Base-by-base conservation (phyloP, 1,140 invertebrate genomes). In the Leucophenga varia region DNA sequence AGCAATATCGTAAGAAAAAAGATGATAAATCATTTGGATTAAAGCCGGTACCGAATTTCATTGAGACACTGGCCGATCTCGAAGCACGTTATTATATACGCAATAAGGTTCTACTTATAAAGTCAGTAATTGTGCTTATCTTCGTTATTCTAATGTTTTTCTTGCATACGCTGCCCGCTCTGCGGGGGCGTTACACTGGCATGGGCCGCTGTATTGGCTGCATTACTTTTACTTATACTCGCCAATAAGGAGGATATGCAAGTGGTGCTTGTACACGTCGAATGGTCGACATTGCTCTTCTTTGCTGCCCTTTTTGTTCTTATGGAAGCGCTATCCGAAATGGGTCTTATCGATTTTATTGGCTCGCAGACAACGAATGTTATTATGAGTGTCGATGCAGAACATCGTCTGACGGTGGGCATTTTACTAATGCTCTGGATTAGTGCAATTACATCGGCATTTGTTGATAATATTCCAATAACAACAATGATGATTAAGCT, bases 401-500 rank as follows among this genome's bases (percentile, higher is more conserved):
- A 81, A 2, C 76, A 80, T 3, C 75, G 82, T 47, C 59, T 88
- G 2, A 72, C 80, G 0, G 82, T 86, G 0, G 83, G 85, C 2
- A 82, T 91, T 39, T 20, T 88, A 3, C 30, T 91, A 2, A 75
- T 91, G 43, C 55, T 89, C 1, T 90, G 88, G 87, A 32, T 90
- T 1, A 86, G 87, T 0, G 86, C 85, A 0, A 17, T 88, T 1
- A 81, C 83, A 0, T 87, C 87, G 2, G 83, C 86, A 7, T 84
- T 90, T 50, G 82, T 91, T 2, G 88, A 90, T 59, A 90, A 90
- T 57, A 84, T 91, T 32, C 86, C 88, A 0, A 81, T 90, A 13
- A 86, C 87, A 0, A 87, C 86, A 1, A 88, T 90, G 80, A 89
- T 90, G 87, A 76, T 91, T 6, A 79, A 83, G 35, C 82, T 91